Evolutionary conservation across 2,113 vertebrate species (phyloP), one percentile per base, ranked within the genome.

Genomic region (Ursus arctos): DNA sequence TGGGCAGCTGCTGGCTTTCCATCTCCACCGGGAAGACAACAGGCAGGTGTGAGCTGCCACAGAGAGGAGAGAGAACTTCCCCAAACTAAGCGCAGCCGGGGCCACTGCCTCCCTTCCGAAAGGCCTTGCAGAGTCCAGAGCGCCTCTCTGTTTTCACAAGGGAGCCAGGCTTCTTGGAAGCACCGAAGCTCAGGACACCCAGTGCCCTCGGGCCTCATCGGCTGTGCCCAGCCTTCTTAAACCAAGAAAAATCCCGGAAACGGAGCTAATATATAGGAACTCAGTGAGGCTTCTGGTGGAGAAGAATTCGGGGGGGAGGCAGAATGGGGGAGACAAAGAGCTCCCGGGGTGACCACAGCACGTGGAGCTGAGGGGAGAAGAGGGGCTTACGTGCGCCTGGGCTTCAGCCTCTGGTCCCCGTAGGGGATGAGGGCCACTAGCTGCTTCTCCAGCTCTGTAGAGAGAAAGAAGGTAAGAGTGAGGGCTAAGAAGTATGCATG

Each of bases 401-500:
- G 98, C 84, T 99, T 98, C 95, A 99, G 97, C 63, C 98, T 97
- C 90, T 98, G 98, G 96, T 99, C 98, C 71, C 98, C 98, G 4
- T 98, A 99, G 13, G 98, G 98, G 89, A 99, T 98, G 82, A 99
- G 98, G 69, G 98, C 98, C 63, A 99, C 98, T 91, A 99, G 92
- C 96, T 99, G 98, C 93, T 97, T 98, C 82, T 99, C 98, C 67
- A 98, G 97, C 59, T 98, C 99, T 99, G 98, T 51, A 97, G 95
- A 87, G 92, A 82, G 67, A 96, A 72, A 71, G 40, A 83, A 4
- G 5, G 61, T 88, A 16, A 88, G 40, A 61, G 55, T 10, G 22
- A 61, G 51, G 43, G 31, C 28, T 36, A 93, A 9, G 31, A 72
- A 47, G 26, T 36, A 7, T 57, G 51, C 11, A 22, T 28, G 77